These are phyloP conservation scores for Caenorhabditis sp. DNA, from an alignment of 2,888 invertebrate genomes.

Conservation along the genomic window DNA sequence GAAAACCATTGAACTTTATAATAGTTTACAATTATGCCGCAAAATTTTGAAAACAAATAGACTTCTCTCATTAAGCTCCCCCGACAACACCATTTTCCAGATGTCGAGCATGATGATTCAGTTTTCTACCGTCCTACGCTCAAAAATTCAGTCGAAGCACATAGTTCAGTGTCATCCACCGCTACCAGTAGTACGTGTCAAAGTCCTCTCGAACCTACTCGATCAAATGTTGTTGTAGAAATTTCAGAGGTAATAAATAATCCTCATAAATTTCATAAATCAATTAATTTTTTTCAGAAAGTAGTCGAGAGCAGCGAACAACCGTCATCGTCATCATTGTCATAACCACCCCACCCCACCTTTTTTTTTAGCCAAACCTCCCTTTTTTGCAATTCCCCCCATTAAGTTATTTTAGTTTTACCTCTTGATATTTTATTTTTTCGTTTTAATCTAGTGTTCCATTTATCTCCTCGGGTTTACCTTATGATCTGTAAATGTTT, in stretches of 20 bases:
- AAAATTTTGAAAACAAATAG: too few species aligned
- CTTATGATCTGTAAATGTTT: too few species aligned
- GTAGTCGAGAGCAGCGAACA: background rate
- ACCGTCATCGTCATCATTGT: background rate
- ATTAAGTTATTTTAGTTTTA: too few species aligned
- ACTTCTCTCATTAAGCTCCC: too few species aligned
- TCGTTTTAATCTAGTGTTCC: too few species aligned
- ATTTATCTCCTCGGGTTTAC: too few species aligned
- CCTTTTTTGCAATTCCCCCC: too few species aligned
- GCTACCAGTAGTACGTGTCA: background rate
- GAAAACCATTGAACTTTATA: too few species aligned
- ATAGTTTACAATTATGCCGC: too few species aligned
- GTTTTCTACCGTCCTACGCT: background rate
- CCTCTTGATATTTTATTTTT: too few species aligned
- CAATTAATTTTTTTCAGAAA: background rate
- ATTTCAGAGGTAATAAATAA: background rate
- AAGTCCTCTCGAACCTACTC: background rate
- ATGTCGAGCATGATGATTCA: background rate
- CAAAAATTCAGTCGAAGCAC: background rate
- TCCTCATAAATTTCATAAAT: background rate
- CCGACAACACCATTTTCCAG: too few species aligned
- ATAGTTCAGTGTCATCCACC: background rate
- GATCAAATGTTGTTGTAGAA: background rate
- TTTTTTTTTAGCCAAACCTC: too few species aligned
- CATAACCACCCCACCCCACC: background rate